Percentiles rank a stretch among this genome's conserved stretches.
phyloP scores from a whole-genome alignment of 2,113 vertebrate species.

The Zosterops pallidus region DNA sequence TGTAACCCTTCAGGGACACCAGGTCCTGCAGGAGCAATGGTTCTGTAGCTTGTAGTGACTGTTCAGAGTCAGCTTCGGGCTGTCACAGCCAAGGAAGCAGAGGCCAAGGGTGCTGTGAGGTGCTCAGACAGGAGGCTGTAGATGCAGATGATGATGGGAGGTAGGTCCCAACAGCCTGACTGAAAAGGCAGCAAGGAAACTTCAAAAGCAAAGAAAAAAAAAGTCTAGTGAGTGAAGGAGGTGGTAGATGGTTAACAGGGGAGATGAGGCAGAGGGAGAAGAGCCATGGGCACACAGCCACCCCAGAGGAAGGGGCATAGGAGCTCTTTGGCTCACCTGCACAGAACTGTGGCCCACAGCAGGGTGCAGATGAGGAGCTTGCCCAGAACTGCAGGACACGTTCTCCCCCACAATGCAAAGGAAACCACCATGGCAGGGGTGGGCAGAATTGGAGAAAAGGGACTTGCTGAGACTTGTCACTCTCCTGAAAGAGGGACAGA shows the following conservation, averaged over 20 bases:
- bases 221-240: not conserved
- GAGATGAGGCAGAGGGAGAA: not conserved
- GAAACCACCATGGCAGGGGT: not conserved
- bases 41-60: not conserved
- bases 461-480: not conserved
- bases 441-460: not conserved
- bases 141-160: not conserved
- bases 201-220: not conserved
- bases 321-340: not conserved
- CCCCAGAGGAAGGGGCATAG: not conserved
- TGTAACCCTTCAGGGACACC: not conserved
- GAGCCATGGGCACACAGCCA: not conserved
- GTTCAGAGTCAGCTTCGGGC: not conserved
- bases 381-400: not conserved
- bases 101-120: not conserved
- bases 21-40: not conserved
- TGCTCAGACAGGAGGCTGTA: not conserved
- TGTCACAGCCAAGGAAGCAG: not conserved
- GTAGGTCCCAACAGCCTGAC: not conserved
- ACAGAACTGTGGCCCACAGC: not conserved
- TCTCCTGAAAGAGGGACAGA: not conserved
- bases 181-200: not conserved
- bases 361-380: not conserved
- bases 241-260: not conserved
- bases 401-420: not conserved